phyloP scores from a whole-genome alignment of 92 coral and sea anemone genomes.

The Phenganax marumi region DNA sequence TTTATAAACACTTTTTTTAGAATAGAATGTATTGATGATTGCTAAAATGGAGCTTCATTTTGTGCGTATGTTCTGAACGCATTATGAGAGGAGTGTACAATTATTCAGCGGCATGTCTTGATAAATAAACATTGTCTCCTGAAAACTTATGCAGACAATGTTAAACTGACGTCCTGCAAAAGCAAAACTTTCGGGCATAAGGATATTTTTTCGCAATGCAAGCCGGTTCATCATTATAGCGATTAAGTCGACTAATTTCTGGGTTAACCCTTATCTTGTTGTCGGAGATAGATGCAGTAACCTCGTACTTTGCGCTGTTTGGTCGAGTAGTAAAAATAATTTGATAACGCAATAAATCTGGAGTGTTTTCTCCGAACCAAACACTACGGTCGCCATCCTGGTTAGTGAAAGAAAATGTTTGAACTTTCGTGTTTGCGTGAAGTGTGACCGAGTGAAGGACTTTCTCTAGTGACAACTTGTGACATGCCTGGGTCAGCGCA shows the following conservation, averaged over 20 bases:
- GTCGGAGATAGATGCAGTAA: slow-evolving; percentile 44
- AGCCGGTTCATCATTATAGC: slow-evolving; percentile 74
- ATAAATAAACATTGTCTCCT: too few species aligned
- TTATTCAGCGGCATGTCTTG: too few species aligned
- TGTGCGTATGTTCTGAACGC: too few species aligned
- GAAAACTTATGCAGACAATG: background rate
- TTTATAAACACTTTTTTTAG: too few species aligned
- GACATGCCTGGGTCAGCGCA: slow-evolving; percentile 51
- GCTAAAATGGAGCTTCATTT: too few species aligned
- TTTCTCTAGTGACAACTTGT: slow-evolving; percentile 48
- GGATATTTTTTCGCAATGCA: slow-evolving; percentile 66
- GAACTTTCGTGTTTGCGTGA: slow-evolving; percentile 68
- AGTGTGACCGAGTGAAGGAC: slow-evolving; percentile 58
- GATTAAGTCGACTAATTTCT: slow-evolving; percentile 77
- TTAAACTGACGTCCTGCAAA: slow-evolving; percentile 39
- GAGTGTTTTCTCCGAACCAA: slow-evolving; percentile 59
- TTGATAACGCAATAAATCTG: slow-evolving; percentile 64
- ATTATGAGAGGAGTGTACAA: too few species aligned
- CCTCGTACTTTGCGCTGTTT: slow-evolving; percentile 74
- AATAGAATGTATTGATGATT: too few species aligned
- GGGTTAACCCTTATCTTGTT: slow-evolving; percentile 64
- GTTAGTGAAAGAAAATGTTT: slow-evolving; percentile 61
- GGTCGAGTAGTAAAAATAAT: slow-evolving; percentile 74
- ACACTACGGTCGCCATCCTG: slow-evolving; percentile 71
- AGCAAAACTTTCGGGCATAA: slow-evolving; percentile 72